Conservation (phyloP, 2,113 vertebrate genomes). For the mouse (Mus musculus) region GRCm39 chr9:104284001-104284500, state of each 20-base stretch:
- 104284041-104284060: neutral
- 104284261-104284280: conserved; percentile 17
- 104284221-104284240: neutral
- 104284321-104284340: neutral
- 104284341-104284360: conserved; percentile 54
- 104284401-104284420: neutral
- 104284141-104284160: neutral
- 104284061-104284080: neutral
- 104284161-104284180: neutral
- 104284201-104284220: conserved; percentile 53
- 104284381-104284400: conserved; percentile 25
- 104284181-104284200: conserved; percentile 23
- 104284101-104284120: neutral
- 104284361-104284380: neutral
- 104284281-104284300: conserved; percentile 63
- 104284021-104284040: neutral
- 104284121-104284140: neutral
- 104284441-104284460: neutral
- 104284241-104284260: conserved; percentile 54
- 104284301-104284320: conserved; percentile 37
- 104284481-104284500: neutral
- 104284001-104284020: neutral
- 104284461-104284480: neutral
- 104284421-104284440: neutral
- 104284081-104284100: neutral